Percentiles rank a stretch among this genome's conserved stretches.
These are phyloP conservation scores for Pelochelys cantorii DNA, from an alignment of 2,797 vertebrate species.

Conservation along the genomic window DNA sequence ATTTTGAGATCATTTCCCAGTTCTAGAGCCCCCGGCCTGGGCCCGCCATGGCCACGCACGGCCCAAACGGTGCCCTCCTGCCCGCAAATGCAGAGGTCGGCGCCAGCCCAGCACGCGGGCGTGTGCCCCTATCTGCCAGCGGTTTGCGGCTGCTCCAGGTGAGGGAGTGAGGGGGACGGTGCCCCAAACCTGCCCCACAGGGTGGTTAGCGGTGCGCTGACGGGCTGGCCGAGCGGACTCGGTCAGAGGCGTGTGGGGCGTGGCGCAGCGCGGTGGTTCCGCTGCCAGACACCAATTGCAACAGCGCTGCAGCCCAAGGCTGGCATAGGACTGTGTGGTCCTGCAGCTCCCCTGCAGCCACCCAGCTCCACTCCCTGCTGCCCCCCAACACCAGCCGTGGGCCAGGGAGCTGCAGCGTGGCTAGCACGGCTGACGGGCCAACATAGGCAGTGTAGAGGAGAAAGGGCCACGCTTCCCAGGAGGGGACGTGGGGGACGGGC, in stretches of 20 bases:
- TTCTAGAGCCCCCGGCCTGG: neutral
- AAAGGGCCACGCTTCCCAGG: rapidly evolving
- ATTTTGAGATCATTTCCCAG: too few relatives aligned
- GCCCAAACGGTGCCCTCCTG: neutral
- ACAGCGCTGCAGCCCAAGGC: neutral
- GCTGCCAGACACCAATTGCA: neutral
- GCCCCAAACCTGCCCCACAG: neutral
- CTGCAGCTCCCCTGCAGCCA: neutral
- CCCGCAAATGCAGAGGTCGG: neutral
- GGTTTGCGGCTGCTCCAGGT: neutral
- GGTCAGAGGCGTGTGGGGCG: neutral
- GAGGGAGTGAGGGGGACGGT: neutral
- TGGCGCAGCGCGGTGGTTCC: neutral
- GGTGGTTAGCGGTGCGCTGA: neutral
- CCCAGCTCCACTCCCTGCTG: neutral
- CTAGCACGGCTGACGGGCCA: neutral
- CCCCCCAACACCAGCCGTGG: too few relatives aligned
- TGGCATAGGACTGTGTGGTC: neutral
- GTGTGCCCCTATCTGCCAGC: neutral
- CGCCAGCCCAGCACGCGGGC: neutral
- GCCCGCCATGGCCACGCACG: neutral
- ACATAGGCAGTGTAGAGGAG: neutral
- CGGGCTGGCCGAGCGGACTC: neutral
- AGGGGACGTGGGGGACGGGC: rapidly evolving
- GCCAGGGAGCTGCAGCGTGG: neutral